Conservation (phyloP, 2,888 invertebrate genomes). For the Hecatera dysodea region DNA sequence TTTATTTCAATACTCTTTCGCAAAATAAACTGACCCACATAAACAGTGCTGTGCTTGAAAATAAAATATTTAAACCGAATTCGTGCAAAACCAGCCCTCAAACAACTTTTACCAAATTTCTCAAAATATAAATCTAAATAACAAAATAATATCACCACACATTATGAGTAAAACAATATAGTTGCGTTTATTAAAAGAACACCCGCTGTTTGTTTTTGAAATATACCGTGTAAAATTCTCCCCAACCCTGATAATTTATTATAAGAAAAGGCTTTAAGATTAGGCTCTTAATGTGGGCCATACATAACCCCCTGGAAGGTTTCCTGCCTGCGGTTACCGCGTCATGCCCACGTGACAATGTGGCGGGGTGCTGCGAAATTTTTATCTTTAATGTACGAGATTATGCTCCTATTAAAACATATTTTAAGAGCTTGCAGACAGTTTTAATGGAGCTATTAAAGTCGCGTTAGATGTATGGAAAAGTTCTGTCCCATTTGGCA, state of each 20-base stretch:
- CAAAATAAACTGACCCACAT: neutral
- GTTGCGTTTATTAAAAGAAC: conserved; percentile 60
- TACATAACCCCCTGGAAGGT: conserved; percentile 79
- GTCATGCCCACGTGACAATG: conserved; percentile 61
- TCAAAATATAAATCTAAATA: conserved; percentile 13
- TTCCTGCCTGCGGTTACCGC: conserved; percentile 59
- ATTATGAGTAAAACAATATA: conserved; percentile 33
- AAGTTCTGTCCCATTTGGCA: conserved; percentile 33
- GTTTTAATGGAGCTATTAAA: conserved; percentile 59
- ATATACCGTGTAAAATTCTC: conserved; percentile 75
- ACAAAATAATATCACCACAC: conserved; percentile 23
- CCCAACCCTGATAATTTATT: conserved; percentile 81
- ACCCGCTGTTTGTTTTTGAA: conserved; percentile 74
- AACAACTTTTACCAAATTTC: neutral
- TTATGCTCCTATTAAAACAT: conserved; percentile 55
- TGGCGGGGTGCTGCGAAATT: conserved; percentile 47
- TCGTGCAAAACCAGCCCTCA: neutral
- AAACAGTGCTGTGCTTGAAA: neutral
- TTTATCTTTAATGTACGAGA: conserved; percentile 54
- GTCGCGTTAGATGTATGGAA: conserved; percentile 35
- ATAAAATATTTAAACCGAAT: neutral
- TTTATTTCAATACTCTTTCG: neutral
- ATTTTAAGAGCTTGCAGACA: conserved; percentile 55
- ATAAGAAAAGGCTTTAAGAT: conserved; percentile 85
- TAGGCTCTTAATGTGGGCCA: conserved; percentile 83